Base-by-base conservation (phyloP, 92 coral and sea anemone species). In the Epizoanthus ramosus region DNA sequence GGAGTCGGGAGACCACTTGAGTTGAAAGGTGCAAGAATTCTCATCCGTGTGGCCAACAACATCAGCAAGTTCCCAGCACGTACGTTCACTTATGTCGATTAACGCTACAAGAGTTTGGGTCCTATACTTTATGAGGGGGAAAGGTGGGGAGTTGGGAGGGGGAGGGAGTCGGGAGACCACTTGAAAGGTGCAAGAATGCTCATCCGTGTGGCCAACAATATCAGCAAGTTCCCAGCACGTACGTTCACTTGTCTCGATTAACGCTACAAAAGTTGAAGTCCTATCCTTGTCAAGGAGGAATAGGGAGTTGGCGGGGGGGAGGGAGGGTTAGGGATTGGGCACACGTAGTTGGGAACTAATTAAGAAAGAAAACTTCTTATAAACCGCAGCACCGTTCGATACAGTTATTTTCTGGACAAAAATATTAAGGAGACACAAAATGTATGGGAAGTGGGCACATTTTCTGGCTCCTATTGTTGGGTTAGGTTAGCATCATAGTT, bases 41-140 rank as follows among this genome's bases (percentile, higher is more conserved):
- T 97, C 24, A 97, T 97, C 64, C 85, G 99, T 16, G 99, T 97
- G 18, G 98, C 99, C 37, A 97, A 97, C 88, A 97, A 97, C 79
- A 97, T 97, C 90, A 97, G 99, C 97, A 97, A 97, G 88, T 97
- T 97, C 75, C 99, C 99, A 68, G 91, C 98, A 50, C 99, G 99
- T 97, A 85, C 84, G 99, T 92, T 66, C 25, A 54, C n/a, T 52
- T 50, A 25, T 1, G 54, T 68, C 22, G 57, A 14, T 28, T 57
- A 16, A 15, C 39, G 31, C 16, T 18, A 37, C 3, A 76, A 79
- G 2, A 43, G 15, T 18, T 14, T 39, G 15, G 23, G 1, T 9
- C 28, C 71, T 8, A 5, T 8, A 1, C 14, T 47, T n/a, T n/a
- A n/a, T 47, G 54, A 0, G 43, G 0, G 54, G 54, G 54, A 47